Conservation (phyloP, 2,888 invertebrate genomes). For the Heliconius hortense region DNA sequence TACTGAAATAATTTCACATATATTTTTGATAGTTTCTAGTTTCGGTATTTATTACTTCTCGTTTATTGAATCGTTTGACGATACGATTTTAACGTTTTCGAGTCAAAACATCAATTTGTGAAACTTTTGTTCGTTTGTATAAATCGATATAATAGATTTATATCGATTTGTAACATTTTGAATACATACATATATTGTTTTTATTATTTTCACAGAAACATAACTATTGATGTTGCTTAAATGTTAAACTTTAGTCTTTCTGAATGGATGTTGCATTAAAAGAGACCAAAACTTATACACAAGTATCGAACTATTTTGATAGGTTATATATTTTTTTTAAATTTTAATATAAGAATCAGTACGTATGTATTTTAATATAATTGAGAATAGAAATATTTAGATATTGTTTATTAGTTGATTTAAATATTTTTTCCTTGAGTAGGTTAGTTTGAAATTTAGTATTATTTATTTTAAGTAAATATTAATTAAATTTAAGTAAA, state of each 20-base stretch:
- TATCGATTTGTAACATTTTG: too few species aligned
- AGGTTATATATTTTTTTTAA: too few species aligned
- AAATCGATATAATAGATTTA: slow-evolving; percentile 3
- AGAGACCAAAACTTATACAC: not conserved
- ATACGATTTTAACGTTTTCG: slow-evolving; percentile 3
- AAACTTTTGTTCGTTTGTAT: slow-evolving; percentile 20
- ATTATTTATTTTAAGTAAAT: too few species aligned
- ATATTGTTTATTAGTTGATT: not conserved
- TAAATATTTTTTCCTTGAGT: not conserved
- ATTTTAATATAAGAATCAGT: not conserved
- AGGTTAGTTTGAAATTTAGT: not conserved
- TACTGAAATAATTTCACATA: not conserved
- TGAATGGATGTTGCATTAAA: not conserved
- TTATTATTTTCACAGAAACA: slow-evolving; percentile 9
- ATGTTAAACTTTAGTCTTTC: not conserved
- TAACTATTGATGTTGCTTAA: not conserved
- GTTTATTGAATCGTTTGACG: slow-evolving; percentile 16
- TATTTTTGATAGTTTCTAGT: not conserved
- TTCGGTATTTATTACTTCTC: slow-evolving; percentile 4
- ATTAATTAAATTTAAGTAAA: too few species aligned
- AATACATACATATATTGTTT: not conserved
- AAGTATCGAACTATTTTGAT: not conserved
- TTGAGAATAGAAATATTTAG: not conserved
- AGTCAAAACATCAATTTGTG: slow-evolving; percentile 22
- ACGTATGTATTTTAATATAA: not conserved